phyloP scores from a whole-genome alignment of 2,797 vertebrate genomes.

The Danio kyathit region DNA sequence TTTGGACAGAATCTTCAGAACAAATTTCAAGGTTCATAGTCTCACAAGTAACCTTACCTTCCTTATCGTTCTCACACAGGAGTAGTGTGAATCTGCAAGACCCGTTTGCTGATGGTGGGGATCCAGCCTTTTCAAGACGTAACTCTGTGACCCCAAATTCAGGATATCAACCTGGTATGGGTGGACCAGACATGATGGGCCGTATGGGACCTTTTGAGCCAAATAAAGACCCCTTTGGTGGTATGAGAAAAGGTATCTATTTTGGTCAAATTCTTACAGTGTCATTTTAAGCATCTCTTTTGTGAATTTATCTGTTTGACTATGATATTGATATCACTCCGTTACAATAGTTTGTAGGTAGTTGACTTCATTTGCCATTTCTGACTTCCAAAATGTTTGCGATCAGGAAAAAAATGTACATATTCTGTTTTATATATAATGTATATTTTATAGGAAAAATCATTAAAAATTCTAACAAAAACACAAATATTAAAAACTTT shows the following conservation, averaged over 20 bases:
- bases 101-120: constrained; percentile 93
- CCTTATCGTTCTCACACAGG: constrained; percentile 71
- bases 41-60: neutral
- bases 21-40: neutral
- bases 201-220: constrained; percentile 93
- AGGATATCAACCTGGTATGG: constrained; percentile 94
- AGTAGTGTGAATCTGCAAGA: constrained; percentile 96
- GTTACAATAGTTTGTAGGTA: neutral
- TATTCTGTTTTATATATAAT: too few species aligned
- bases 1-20: neutral
- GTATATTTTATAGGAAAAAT: neutral
- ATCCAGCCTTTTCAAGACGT: constrained; percentile 92
- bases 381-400: neutral
- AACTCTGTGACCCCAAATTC: constrained; percentile 97
- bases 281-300: neutral
- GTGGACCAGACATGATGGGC: constrained; percentile 92
- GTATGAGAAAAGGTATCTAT: constrained; percentile 95
- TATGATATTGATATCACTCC: neutral
- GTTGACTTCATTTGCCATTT: neutral
- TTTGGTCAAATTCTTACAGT: neutral
- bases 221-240: constrained; percentile 95
- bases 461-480: neutral
- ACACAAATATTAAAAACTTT: neutral
- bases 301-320: neutral
- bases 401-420: neutral